Percentiles rank a stretch among this genome's conserved stretches.
Conservation (phyloP, 2,888 invertebrate genomes). For the Epinotia bilunana region DNA sequence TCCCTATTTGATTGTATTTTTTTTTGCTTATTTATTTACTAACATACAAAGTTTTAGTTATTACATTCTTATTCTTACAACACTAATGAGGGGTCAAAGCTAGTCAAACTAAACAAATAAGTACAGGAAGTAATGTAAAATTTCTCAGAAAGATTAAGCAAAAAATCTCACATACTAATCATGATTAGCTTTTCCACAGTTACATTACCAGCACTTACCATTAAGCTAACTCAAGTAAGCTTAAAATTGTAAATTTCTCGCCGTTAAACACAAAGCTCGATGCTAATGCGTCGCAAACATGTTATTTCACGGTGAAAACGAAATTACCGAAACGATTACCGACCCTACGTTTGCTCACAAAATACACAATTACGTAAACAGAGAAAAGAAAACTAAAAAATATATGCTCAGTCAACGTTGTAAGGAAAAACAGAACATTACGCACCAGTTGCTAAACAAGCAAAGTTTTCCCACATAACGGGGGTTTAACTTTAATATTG, state of each 20-base stretch:
- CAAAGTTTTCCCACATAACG: conserved; percentile 77
- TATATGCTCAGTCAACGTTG: conserved; percentile 61
- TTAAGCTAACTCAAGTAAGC: conserved; percentile 57
- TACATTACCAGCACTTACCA: conserved; percentile 28
- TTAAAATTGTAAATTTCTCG: conserved; percentile 52
- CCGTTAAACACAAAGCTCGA: conserved; percentile 55
- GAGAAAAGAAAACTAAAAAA: conserved; percentile 67
- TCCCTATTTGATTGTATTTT: too few species aligned
- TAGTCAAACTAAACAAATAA: neutral
- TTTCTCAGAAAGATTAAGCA: neutral
- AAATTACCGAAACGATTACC: conserved; percentile 71
- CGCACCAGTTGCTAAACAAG: conserved; percentile 76
- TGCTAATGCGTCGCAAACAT: conserved; percentile 48
- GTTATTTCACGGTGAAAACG: conserved; percentile 62
- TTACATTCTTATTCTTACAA: too few species aligned
- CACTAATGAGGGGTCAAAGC: neutral
- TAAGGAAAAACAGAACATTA: conserved; percentile 72
- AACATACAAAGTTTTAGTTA: too few species aligned
- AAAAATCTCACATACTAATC: conserved; percentile 7
- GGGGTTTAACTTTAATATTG: conserved; percentile 75
- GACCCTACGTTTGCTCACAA: conserved; percentile 70
- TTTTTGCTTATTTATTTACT: too few species aligned
- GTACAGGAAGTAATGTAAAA: neutral
- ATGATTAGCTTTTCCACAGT: neutral
- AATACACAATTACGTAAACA: conserved; percentile 78